These are phyloP conservation scores for Dasysyrphus tricinctus DNA, from an alignment of 2,888 invertebrate species.

Conservation along the genomic window DNA sequence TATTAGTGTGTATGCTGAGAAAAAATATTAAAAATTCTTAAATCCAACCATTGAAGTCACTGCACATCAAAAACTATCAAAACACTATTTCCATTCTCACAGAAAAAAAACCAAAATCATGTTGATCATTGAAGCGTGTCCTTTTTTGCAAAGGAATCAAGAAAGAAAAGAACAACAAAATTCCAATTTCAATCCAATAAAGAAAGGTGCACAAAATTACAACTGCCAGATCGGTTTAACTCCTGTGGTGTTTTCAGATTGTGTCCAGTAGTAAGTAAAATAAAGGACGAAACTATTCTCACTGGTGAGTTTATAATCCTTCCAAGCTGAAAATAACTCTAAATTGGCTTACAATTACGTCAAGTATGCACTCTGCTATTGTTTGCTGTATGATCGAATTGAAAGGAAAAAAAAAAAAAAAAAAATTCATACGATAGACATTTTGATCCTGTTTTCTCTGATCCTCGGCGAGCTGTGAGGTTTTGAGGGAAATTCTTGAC, in stretches of 20 bases:
- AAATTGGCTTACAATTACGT: conserved; percentile 84
- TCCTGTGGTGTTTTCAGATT: conserved; percentile 56
- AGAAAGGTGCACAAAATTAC: conserved; percentile 70
- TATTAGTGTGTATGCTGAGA: not conserved
- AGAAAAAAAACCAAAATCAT: conserved; percentile 2
- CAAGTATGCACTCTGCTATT: conserved; percentile 80
- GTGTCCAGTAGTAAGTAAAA: conserved; percentile 33
- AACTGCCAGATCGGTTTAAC: conserved; percentile 67
- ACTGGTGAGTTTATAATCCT: conserved; percentile 53
- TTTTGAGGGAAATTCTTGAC: conserved; percentile 78
- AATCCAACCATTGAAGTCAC: conserved; percentile 63
- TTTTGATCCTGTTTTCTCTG: conserved; percentile 26
- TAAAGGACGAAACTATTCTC: conserved; percentile 57
- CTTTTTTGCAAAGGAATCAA: conserved; percentile 30
- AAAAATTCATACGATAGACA: not conserved
- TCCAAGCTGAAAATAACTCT: conserved; percentile 76
- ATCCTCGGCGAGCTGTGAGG: conserved; percentile 72
- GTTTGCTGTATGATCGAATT: conserved; percentile 32
- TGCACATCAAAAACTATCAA: conserved; percentile 74
- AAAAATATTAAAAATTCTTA: conserved; percentile 34
- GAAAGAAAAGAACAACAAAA: conserved; percentile 11
- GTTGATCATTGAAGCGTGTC: conserved; percentile 15
- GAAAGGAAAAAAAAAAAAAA: not conserved
- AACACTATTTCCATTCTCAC: conserved; percentile 51
- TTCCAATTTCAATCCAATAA: conserved; percentile 66